Evolutionary conservation across 2,888 invertebrate species (phyloP).

Genomic region (Caenorhabditis plicata): DNA sequence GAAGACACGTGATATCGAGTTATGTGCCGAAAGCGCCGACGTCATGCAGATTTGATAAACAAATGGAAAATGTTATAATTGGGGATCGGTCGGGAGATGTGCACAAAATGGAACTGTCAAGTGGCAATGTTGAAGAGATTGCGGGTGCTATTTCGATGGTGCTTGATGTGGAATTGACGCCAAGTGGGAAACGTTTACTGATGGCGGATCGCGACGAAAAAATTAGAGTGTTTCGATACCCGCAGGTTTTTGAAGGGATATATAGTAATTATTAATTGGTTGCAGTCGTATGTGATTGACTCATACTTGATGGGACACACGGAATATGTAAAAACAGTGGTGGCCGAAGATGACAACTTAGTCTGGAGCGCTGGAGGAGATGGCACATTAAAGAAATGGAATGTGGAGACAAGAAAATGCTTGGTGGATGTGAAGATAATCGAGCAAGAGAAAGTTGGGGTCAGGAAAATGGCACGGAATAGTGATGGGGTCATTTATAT

Average conservation of each 20-base stretch:
- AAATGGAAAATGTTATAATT: conserved; percentile 23
- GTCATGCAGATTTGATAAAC: conserved; percentile 31
- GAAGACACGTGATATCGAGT: conserved; percentile 8
- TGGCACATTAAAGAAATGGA: conserved; percentile 23
- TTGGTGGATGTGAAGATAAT: background rate
- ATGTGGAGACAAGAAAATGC: conserved; percentile 1
- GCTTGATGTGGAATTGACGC: conserved; percentile 41
- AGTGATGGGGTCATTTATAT: background rate
- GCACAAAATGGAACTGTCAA: conserved; percentile 20
- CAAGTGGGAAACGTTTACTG: conserved; percentile 31
- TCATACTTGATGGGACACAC: conserved; percentile 46
- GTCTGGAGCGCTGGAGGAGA: conserved; percentile 39
- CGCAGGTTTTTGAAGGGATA: conserved; percentile 20
- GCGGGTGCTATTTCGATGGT: conserved; percentile 52
- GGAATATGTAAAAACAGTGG: conserved; percentile 33
- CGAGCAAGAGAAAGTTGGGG: background rate
- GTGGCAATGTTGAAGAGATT: conserved; percentile 16
- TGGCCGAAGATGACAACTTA: conserved; percentile 4
- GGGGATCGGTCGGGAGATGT: conserved; percentile 48
- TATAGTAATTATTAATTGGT: background rate
- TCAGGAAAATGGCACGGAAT: conserved; percentile 15
- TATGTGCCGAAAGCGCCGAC: conserved; percentile 45
- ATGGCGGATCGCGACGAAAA: conserved; percentile 57
- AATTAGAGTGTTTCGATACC: conserved; percentile 48
- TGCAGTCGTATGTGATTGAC: conserved; percentile 41